A percentile compares a stretch with the other conserved stretches of the same genome.
Evolutionary conservation across 2,888 invertebrate species (phyloP).

Genomic region (Dynastes tityus): DNA sequence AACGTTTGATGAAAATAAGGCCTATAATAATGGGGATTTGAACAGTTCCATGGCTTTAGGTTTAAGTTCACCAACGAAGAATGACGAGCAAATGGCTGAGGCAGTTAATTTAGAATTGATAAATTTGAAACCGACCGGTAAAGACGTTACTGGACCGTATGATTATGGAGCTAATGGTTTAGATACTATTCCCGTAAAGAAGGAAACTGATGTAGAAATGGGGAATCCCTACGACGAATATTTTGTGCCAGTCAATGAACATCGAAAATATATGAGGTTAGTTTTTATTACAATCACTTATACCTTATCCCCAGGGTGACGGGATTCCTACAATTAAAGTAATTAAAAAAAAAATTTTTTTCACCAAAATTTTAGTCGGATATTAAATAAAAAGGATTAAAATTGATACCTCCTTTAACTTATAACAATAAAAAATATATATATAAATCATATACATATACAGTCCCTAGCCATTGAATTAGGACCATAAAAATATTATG

Average conservation of each 20-base stretch:
- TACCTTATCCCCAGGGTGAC: background rate
- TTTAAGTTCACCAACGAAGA: slow-evolving; percentile 62
- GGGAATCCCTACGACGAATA: slow-evolving; percentile 87
- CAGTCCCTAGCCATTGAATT: too few species aligned
- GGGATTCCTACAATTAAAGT: background rate
- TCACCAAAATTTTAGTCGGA: too few species aligned
- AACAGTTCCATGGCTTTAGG: slow-evolving; percentile 62
- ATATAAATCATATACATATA: too few species aligned
- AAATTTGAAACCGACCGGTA: slow-evolving; percentile 80
- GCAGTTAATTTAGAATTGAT: slow-evolving; percentile 87
- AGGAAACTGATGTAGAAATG: slow-evolving; percentile 78
- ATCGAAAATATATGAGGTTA: slow-evolving; percentile 89
- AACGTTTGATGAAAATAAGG: slow-evolving; percentile 65
- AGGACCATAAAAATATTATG: too few species aligned
- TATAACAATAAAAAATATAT: too few species aligned
- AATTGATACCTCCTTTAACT: too few species aligned
- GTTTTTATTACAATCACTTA: slow-evolving; percentile 54
- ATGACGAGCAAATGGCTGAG: slow-evolving; percentile 71
- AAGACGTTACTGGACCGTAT: slow-evolving; percentile 72
- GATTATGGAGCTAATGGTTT: slow-evolving; percentile 68
- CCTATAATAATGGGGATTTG: slow-evolving; percentile 65
- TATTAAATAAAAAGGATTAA: too few species aligned
- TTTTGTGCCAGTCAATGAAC: slow-evolving; percentile 89
- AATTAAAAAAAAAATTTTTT: too few species aligned
- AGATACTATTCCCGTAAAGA: slow-evolving; percentile 74